A percentile compares a stretch with the other conserved stretches of the same genome.
phyloP scores from a whole-genome alignment of 2,888 invertebrate species.

The Sthenelais limicola region DNA sequence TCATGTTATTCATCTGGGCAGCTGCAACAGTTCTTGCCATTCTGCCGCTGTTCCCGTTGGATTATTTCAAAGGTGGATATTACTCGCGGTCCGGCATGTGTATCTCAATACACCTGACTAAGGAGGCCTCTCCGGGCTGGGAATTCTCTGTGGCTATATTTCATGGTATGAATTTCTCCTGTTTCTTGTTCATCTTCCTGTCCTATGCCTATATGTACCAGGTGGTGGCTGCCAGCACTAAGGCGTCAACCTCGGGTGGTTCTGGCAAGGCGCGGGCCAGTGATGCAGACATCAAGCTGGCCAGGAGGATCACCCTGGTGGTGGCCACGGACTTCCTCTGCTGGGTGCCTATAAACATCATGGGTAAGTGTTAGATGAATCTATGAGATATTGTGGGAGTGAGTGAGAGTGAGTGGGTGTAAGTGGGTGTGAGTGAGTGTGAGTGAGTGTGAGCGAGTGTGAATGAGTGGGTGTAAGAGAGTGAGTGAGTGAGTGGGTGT shows the following conservation, averaged over 20 bases:
- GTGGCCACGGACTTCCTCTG: slow-evolving; percentile 39
- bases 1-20: slow-evolving; percentile 13
- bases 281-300: slow-evolving; percentile 27
- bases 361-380: no score
- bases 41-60: slow-evolving; percentile 16
- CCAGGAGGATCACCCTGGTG: slow-evolving; percentile 21
- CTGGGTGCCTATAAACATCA: slow-evolving; percentile 41
- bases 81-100: slow-evolving; percentile 40
- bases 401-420: no score
- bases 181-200: slow-evolving; percentile 38
- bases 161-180: slow-evolving; percentile 33
- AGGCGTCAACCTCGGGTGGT: background rate
- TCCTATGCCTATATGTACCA: slow-evolving; percentile 35
- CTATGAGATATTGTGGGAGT: no score
- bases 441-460: no score
- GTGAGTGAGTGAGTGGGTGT: no score
- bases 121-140: slow-evolving; percentile 31
- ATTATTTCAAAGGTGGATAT: slow-evolving; percentile 30
- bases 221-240: background rate
- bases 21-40: slow-evolving; percentile 1
- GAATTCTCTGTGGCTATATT: slow-evolving; percentile 33
- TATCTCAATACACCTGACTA: slow-evolving; percentile 38
- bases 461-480: no score
- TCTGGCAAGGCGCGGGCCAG: slow-evolving; percentile 1
- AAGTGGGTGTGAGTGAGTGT: no score